Evolutionary conservation across 2,113 vertebrate species (phyloP).

Genomic region (Acrocephalus arundinaceus): DNA sequence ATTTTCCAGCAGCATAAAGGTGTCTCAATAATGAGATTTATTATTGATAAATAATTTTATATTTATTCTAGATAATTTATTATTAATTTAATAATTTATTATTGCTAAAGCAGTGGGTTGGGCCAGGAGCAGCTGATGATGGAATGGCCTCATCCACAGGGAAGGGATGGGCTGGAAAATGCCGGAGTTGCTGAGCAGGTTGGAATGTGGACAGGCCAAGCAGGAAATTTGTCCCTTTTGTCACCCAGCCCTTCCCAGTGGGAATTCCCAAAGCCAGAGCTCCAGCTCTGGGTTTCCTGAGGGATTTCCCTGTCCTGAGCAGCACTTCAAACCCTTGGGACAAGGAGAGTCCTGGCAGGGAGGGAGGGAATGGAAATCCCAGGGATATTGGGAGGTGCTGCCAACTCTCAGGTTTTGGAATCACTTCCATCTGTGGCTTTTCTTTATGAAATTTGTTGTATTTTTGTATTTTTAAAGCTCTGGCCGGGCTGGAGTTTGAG

Average conservation of each 20-base stretch:
- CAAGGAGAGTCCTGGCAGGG: rapidly evolving
- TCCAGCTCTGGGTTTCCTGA: background rate
- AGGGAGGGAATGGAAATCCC: background rate
- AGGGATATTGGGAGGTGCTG: background rate
- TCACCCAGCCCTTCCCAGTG: background rate
- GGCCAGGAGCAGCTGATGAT: background rate
- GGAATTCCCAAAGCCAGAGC: background rate
- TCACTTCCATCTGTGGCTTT: rapidly evolving
- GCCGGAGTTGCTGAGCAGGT: background rate
- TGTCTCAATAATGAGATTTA: background rate
- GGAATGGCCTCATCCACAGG: background rate
- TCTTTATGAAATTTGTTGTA: background rate
- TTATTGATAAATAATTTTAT: too few relatives aligned
- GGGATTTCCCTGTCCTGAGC: background rate
- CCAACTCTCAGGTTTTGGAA: background rate
- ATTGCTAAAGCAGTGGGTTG: background rate
- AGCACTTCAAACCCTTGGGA: too few relatives aligned
- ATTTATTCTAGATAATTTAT: too few relatives aligned
- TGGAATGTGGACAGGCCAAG: background rate
- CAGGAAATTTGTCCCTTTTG: background rate
- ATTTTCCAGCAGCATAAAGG: background rate
- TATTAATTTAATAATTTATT: too few relatives aligned
- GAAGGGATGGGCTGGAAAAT: background rate
- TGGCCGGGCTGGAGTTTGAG: background rate
- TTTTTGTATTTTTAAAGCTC: background rate